These are phyloP conservation scores for Prenolepis imparis DNA, from an alignment of 2,888 invertebrate species.

Conservation along the genomic window DNA sequence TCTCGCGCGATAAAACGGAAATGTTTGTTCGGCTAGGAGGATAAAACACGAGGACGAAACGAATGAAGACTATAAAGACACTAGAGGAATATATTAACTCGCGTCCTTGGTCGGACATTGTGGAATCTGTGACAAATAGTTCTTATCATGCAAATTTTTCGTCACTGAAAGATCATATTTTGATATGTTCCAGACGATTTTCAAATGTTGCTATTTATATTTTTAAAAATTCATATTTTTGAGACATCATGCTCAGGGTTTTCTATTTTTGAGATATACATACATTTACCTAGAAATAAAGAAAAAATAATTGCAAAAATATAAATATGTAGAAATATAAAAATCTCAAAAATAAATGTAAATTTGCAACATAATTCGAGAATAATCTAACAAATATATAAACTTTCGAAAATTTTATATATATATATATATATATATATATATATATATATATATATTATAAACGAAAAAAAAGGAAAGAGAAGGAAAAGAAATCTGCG, in stretches of 20 bases:
- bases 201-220: background rate
- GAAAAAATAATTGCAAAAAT: background rate
- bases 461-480: no score
- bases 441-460: no score
- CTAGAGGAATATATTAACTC: conserved; percentile 9
- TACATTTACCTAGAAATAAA: background rate
- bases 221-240: background rate
- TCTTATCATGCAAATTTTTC: conserved; percentile 27
- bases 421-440: no score
- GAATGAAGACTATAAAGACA: conserved; percentile 17
- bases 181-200: background rate
- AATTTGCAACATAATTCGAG: background rate
- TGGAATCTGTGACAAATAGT: conserved; percentile 17
- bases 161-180: background rate
- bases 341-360: background rate
- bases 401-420: background rate
- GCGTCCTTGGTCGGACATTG: background rate
- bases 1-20: background rate
- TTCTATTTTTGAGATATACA: background rate
- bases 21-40: background rate
- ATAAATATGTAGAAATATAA: background rate
- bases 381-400: background rate
- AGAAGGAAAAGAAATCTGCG: background rate
- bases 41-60: conserved; percentile 22
- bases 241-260: background rate